phyloP scores from a whole-genome alignment of 2,113 vertebrate species.

The Ceyx melanurus region DNA sequence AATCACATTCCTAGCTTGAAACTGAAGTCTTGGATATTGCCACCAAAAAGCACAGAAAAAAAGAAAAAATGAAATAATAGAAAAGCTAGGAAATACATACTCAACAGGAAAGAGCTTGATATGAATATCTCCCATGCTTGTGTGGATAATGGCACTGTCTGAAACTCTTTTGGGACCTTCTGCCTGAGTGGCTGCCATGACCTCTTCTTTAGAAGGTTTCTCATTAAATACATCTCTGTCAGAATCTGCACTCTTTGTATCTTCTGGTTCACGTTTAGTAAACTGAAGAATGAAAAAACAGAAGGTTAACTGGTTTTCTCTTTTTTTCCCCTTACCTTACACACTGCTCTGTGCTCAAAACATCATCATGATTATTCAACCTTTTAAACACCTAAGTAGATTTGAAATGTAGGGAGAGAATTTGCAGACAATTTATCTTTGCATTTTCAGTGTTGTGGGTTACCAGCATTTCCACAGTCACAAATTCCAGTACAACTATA shows the following conservation, averaged over 20 bases:
- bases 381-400: background rate
- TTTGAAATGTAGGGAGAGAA: background rate
- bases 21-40: background rate
- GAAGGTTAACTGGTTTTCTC: background rate
- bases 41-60: background rate
- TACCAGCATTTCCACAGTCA: background rate
- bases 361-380: background rate
- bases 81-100: constrained; percentile 76
- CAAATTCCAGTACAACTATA: background rate
- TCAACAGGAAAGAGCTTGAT: constrained; percentile 98
- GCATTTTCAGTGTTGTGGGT: background rate
- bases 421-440: background rate
- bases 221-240: constrained; percentile 98
- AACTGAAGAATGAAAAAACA: constrained; percentile 77
- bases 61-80: background rate
- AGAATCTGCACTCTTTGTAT: constrained; percentile 96
- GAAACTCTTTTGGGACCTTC: constrained; percentile 97
- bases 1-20: background rate
- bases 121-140: constrained; percentile 98
- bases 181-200: constrained; percentile 99
- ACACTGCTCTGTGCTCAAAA: background rate
- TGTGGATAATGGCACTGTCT: constrained; percentile 96
- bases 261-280: constrained; percentile 95
- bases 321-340: background rate
- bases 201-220: constrained; percentile 98